Evolutionary conservation across 2,113 vertebrate species (phyloP).

Genomic region (Aplodontia rufa): DNA sequence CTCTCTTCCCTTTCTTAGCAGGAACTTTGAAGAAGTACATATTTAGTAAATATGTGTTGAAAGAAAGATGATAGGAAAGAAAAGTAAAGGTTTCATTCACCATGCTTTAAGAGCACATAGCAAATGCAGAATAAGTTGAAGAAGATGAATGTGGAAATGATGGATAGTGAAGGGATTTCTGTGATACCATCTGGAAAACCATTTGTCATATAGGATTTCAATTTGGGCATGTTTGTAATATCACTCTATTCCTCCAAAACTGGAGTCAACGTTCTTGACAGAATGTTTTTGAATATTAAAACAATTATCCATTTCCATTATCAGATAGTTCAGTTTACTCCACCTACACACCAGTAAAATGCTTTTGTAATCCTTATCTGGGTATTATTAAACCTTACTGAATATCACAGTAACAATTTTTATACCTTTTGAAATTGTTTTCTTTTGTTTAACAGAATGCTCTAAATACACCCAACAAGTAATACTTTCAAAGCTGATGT

Average conservation of each 20-base stretch:
- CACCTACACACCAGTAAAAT: slow-evolving; percentile 24
- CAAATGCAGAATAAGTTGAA: not conserved
- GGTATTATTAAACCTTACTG: not conserved
- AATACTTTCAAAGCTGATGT: not conserved
- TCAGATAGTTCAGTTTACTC: not conserved
- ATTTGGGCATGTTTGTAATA: not conserved
- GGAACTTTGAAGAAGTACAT: not conserved
- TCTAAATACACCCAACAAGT: not conserved
- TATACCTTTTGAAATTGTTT: slow-evolving; percentile 35
- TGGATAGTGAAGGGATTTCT: not conserved
- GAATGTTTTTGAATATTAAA: slow-evolving; percentile 17
- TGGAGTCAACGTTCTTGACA: not conserved
- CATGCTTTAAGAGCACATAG: not conserved
- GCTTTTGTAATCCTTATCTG: not conserved
- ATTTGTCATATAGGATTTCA: slow-evolving; percentile 11
- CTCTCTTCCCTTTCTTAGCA: not conserved
- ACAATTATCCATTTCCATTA: slow-evolving; percentile 23
- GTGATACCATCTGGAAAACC: not conserved
- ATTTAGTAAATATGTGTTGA: not conserved
- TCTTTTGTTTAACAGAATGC: not conserved
- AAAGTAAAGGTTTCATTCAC: not conserved
- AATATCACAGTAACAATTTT: not conserved
- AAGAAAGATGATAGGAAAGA: not conserved
- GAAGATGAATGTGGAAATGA: not conserved
- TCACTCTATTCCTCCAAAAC: not conserved